Base-by-base conservation (phyloP, 2,888 invertebrate species). In the Diadegma fenestrale region DNA sequence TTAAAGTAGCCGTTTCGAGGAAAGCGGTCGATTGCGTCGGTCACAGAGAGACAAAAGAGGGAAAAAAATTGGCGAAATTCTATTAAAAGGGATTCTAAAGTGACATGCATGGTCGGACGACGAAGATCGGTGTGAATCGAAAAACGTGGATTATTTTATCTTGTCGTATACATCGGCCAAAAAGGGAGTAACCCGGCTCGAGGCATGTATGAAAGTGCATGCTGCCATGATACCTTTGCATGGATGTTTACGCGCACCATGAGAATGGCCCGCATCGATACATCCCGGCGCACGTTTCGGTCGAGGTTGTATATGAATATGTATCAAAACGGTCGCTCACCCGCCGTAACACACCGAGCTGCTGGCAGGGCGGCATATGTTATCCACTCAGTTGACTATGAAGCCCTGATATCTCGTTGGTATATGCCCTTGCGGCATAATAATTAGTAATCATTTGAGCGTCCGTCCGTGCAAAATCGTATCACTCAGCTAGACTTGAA, bases 371-470 rank as follows among this genome's bases (percentile, higher is more conserved):
- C 26, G 82, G 80, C 84, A 87, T 86, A 80, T 72, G 86, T 87
- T 87, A 87, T 87, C 84, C 83, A 86, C 80, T 87, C 83, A 76
- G 85, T 83, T 86, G 85, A 84, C 84, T 86, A 80, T 80, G 71
- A 86, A 84, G 72, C 77, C 68, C 73, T 84, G 84, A 84, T 87
- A 81, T 84, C 79, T 48, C 33, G 45, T n/a, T 48, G 41, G 77
- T 77, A 58, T 77, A 58, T 79, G 64, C 19, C 79, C 83, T 61
- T 61, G 33, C 64, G 71, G 66, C 73, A 81, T 85, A 83, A 85
- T 87, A 86, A 87, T 87, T 86, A 86, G 86, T 82, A 84, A 84
- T 87, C 87, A 87, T 87, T 86, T 87, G 79, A 82, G 80, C 84
- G 84, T 76, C 83, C 81, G 85, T 86, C 82, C 84, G 82, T 86